Evolutionary conservation across 2,113 vertebrate genomes (phyloP), one percentile per base, ranked within the genome.

Genomic region (Tor tambroides): DNA sequence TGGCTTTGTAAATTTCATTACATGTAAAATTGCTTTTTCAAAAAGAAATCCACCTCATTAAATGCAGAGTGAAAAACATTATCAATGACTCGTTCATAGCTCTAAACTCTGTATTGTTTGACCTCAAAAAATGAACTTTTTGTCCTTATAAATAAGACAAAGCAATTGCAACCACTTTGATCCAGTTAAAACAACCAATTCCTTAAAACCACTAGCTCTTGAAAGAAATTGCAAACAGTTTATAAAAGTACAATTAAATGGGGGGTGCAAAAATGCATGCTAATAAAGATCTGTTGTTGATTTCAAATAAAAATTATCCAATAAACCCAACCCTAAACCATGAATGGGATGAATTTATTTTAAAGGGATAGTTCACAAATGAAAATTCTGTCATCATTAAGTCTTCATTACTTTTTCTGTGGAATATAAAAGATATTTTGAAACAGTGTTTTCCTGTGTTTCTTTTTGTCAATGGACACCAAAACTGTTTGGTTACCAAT

Each of bases 201-300:
- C 32, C 30, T 41, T 8, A 80, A 80, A 80, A 80, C 54, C 79
- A 63, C 56, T 41, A 63, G 11, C 21, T 43, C 79, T 41, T 41
- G 11, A 71, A 71, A 12, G 32, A 61, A 69, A 74, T 19, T 38
- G 12, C 32, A 8, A 82, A 75, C 75, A 74, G 63, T 80, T 80
- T 71, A 41, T 43, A 87, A 82, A 76, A 81, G 54, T 51, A 14
- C 17, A 80, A 43, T 63, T 65, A 19, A 81, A 81, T 3, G 2
- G 56, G 56, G 35, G n/a, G 35, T 28, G 56, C 2, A n/a, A 38
- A 26, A 59, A 85, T 30, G 35, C 72, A 28, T 63, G 75, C 61
- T 79, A 35, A 72, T 80, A 72, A 86, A 86, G 63, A 65, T 10
- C 83, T 85, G 35, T 71, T 30, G 23, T 59, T 61, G 69, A 84